Evolutionary conservation across 2,797 vertebrate species (phyloP).

Genomic region (Etheostoma perlongum): DNA sequence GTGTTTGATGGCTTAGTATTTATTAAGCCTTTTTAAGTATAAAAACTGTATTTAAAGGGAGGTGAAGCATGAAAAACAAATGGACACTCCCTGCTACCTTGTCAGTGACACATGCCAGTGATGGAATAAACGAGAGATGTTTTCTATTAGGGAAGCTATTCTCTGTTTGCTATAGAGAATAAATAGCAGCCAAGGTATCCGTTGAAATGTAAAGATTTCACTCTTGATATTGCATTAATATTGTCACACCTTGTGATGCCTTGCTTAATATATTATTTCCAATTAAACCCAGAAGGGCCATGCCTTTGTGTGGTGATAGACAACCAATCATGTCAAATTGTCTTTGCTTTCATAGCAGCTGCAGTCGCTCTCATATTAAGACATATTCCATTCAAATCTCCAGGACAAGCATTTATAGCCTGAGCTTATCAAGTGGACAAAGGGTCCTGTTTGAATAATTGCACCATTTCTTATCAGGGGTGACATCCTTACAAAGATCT

Average conservation of each 20-base stretch:
- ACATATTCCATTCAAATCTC: slow-evolving; percentile 87
- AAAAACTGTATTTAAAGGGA: slow-evolving; percentile 32
- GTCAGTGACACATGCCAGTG: slow-evolving; percentile 27
- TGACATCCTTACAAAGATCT: slow-evolving; percentile 89
- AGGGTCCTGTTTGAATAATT: slow-evolving; percentile 87
- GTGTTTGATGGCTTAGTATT: background rate
- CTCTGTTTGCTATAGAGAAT: slow-evolving; percentile 44
- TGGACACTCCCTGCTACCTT: background rate
- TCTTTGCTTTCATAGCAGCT: slow-evolving; percentile 86
- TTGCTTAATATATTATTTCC: slow-evolving; percentile 60
- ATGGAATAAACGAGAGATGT: slow-evolving; percentile 43
- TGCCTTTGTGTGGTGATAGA: slow-evolving; percentile 72
- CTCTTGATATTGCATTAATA: slow-evolving; percentile 65
- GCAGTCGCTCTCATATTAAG: slow-evolving; percentile 87
- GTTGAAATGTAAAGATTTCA: slow-evolving; percentile 59
- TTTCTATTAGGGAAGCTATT: slow-evolving; percentile 38
- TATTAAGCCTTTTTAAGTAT: background rate
- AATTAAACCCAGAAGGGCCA: slow-evolving; percentile 67
- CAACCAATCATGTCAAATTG: slow-evolving; percentile 84
- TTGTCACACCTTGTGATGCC: slow-evolving; percentile 55
- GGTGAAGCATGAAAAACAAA: slow-evolving; percentile 26
- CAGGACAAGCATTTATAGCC: slow-evolving; percentile 83
- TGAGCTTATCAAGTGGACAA: slow-evolving; percentile 86
- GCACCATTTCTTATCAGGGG: slow-evolving; percentile 86
- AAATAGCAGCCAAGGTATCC: slow-evolving; percentile 54